A percentile compares a stretch with the other conserved stretches of the same genome.
phyloP scores from a whole-genome alignment of 2,797 vertebrate genomes.

The Alectoris magna region DNA sequence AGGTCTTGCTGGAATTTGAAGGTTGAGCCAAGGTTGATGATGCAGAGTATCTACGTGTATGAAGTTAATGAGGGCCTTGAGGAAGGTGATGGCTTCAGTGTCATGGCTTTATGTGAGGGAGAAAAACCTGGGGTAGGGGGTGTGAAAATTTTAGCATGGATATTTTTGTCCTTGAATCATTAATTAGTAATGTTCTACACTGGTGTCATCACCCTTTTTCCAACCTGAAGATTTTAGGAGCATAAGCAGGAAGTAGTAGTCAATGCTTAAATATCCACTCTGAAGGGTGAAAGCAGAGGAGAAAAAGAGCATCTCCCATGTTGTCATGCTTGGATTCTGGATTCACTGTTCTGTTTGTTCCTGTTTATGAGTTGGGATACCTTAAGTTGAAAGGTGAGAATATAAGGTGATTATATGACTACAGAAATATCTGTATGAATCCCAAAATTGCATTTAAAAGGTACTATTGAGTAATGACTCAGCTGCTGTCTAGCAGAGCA shows the following conservation, averaged over 20 bases:
- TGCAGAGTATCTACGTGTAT: neutral
- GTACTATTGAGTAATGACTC: neutral
- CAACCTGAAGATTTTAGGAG: neutral
- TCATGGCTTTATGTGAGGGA: neutral
- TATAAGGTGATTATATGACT: neutral
- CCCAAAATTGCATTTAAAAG: neutral
- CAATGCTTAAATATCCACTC: neutral
- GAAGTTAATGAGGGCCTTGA: neutral
- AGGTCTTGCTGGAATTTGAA: neutral
- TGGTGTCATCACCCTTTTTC: neutral
- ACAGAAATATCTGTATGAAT: neutral
- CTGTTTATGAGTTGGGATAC: neutral
- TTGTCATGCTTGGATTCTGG: fast-evolving
- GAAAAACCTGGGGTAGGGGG: neutral
- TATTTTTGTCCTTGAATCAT: neutral
- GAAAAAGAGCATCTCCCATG: neutral
- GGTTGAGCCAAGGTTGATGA: neutral
- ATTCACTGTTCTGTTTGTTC: neutral
- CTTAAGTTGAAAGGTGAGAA: neutral
- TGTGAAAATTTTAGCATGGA: neutral
- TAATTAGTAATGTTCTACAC: neutral
- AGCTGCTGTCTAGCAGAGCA: neutral
- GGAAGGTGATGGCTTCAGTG: neutral
- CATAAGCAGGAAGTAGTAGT: neutral
- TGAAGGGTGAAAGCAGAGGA: neutral